Evolutionary conservation across 2,113 vertebrate genomes (phyloP), one percentile per base, ranked within the genome.

Genomic region (Podarcis raffonei): DNA sequence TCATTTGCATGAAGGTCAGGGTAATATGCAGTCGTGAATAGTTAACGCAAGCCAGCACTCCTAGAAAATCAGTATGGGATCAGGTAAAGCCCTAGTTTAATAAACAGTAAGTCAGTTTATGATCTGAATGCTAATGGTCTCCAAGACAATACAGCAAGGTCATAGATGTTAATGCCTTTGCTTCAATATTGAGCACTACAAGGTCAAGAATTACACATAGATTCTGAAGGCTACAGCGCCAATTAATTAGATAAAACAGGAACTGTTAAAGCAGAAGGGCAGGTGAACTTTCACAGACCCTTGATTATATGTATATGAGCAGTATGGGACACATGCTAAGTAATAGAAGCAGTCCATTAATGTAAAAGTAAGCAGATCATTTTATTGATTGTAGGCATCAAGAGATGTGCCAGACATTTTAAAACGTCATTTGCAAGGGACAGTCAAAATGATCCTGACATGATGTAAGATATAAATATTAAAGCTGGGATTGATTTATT

Each of bases 1-100:
- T 68, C 6, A 80, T 94, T 89, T 85, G 72, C 77, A 77, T 23
- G 69, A 57, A 87, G 37, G 77, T 91, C 87, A 89, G 71, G 65
- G 25, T 77, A 85, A 87, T 71, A 48, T 18, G 30, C 2, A 35
- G 65, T 81, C 68, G 82, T 87, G 72, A 92, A 85, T 9, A 89
- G 35, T 62, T 81, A 23, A 22, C 15, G 66, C 32, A 78, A 8
- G 37, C 27, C 84, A 62, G 53, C 35, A 23, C n/a, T 59, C 59
- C 37, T 75, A 65, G 79, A 92, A 76, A 87, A 77, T 83, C 37
- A 91, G 30, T 87, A 71, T 22, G 53, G 37, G n/a, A 83, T 87
- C 42, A 88, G 74, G 25, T 27, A 87, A 87, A 94, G 37, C 59
- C 37, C 39, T 69, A 30, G 12, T 65, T 86, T 81, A 39, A 32